Evolutionary conservation across 1,140 invertebrate genomes (phyloP).

Genomic region (Drosophila bifasciata): DNA sequence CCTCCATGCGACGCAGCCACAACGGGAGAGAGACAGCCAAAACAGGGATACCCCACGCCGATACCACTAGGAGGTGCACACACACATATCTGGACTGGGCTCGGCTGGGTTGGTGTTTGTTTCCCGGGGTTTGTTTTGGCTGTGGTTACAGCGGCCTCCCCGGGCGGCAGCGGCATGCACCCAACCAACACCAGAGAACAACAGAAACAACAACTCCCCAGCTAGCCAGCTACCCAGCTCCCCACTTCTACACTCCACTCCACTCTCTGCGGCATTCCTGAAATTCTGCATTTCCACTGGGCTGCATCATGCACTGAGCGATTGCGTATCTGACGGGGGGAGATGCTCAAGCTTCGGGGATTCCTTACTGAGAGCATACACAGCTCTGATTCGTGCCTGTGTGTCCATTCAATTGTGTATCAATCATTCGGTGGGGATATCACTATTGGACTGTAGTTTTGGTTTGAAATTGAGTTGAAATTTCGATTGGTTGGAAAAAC

Average conservation of each 20-base stretch:
- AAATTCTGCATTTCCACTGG: slow-evolving; percentile 1
- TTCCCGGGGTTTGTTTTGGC: slow-evolving; percentile 63
- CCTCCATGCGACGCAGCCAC: slow-evolving; percentile 18
- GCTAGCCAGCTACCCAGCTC: too few relatives aligned
- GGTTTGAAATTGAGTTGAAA: too few relatives aligned
- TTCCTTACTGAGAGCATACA: background rate
- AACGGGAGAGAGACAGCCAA: background rate
- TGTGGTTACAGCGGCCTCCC: slow-evolving; percentile 55
- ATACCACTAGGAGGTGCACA: too few relatives aligned
- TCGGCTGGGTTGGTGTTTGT: slow-evolving; percentile 8
- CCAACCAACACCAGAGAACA: slow-evolving; percentile 31
- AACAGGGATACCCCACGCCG: slow-evolving; percentile 6
- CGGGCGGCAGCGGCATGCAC: slow-evolving; percentile 32
- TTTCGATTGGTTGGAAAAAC: too few relatives aligned
- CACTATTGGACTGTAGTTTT: too few relatives aligned
- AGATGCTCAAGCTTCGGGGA: background rate
- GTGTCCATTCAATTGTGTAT: too few relatives aligned
- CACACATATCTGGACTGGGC: too few relatives aligned
- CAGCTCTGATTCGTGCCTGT: too few relatives aligned
- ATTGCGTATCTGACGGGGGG: background rate
- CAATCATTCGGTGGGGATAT: too few relatives aligned
- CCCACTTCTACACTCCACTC: too few relatives aligned
- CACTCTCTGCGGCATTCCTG: slow-evolving; percentile 10
- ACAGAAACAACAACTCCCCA: slow-evolving; percentile 39
- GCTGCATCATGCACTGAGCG: slow-evolving; percentile 3